Evolutionary conservation across 2,113 vertebrate genomes (phyloP), one percentile per base, ranked within the genome.

Genomic region (Acrocephalus arundinaceus): DNA sequence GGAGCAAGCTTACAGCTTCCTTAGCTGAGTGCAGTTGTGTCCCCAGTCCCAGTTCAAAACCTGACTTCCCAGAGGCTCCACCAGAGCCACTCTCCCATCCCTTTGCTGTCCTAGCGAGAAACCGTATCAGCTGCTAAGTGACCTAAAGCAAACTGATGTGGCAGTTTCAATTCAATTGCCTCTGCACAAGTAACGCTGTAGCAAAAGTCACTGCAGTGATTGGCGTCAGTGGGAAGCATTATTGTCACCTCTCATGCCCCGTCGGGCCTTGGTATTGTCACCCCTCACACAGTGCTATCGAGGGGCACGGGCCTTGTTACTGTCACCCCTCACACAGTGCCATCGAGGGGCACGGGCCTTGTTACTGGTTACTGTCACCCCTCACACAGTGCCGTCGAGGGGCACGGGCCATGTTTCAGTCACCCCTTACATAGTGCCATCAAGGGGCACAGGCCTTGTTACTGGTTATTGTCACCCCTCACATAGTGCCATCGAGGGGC

Each of bases 161-260:
- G 85, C 90, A 94, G 87, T 10, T 90, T 94, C 90, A 90, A 95
- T 90, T 74, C 94, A 67, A 93, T 92, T 90, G 92, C 88, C 61
- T 61, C 52, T 6, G 25, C 88, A 57, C 92, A 43, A 95, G 96
- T 43, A 61, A 65, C 21, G 57, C 94, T 19, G 57, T 0, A 77
- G 85, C 85, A 63, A 51, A 85, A 93, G 92, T 61, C 93, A 49
- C 39, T 4, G 0, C 15, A 1, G 31, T 92, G 92, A 88, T 4
- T 80, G 85, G 94, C 72, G 5, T 55, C 43, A 77, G 85, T 15
- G 2, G 2, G 43, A 84, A 75, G 59, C 8, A 3, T 46, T 51
- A 83, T 66, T 88, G 93, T 89, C 95, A 89, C 52, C 43, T 8
- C 65, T 90, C 78, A 25, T 5, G 0, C 54, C n/a, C n/a, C n/a